Evolutionary conservation across 2,888 invertebrate genomes (phyloP).

Genomic region (Pelosia muscerda): DNA sequence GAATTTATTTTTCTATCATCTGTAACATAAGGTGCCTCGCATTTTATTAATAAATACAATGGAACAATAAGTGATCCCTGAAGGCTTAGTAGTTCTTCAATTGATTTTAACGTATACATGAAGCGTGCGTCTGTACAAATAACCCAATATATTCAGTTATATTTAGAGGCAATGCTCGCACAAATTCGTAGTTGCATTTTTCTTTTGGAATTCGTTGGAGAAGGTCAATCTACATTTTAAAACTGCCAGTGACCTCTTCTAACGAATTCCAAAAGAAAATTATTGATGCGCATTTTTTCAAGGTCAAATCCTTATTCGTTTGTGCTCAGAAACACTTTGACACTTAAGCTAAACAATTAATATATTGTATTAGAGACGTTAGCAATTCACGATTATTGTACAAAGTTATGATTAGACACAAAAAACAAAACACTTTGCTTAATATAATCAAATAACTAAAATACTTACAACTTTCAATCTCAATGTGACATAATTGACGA

Average conservation of each 20-base stretch:
- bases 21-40: constrained; percentile 39
- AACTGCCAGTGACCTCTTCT: no score
- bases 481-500: constrained; percentile 96
- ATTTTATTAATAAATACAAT: constrained; percentile 11
- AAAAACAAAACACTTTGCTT: constrained; percentile 30
- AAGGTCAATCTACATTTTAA: no score
- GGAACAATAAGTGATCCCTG: neutral
- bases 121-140: constrained; percentile 57
- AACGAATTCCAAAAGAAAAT: no score
- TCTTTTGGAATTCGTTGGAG: no score
- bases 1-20: constrained; percentile 76
- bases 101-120: constrained; percentile 49
- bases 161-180: no score
- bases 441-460: constrained; percentile 53
- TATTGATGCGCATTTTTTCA: no score
- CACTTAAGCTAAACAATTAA: constrained; percentile 40
- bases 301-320: no score
- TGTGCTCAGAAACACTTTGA: constrained; percentile 47
- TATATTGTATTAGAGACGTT: constrained; percentile 37
- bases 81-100: constrained; percentile 11
- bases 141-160: no score
- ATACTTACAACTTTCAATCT: constrained; percentile 99
- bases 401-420: constrained; percentile 37
- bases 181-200: no score
- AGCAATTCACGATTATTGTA: constrained; percentile 43